Evolutionary conservation across 1,140 invertebrate genomes (phyloP), one percentile per base, ranked within the genome.

Genomic region (Holotrichia oblita): DNA sequence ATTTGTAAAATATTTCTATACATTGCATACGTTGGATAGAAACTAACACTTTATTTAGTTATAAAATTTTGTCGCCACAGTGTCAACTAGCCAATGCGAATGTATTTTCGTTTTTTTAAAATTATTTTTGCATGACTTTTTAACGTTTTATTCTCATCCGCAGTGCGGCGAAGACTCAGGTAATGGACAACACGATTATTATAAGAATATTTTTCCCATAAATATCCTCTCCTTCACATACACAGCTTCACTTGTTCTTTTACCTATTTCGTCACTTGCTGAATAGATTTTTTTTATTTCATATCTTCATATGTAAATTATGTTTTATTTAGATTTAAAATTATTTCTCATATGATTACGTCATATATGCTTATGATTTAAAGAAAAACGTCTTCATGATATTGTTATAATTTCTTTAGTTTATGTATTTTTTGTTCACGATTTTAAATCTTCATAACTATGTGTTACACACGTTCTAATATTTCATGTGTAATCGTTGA

Each of bases 131-230:
- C 48, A 55, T 55, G 48, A 55, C 14, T 55, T 55, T 14, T 55
- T 55, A 55, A 55, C 17, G 48, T 55, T 55, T 55, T 55, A 55
- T 55, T 55, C 48, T 55, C 48, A 55, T 55, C 48, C 48, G n/a
- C 48, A 55, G 48, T 55, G 48, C 48, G 48, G 48, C 48, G 48
- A 55, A 55, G 48, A 55, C 48, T 55, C 48, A 55, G 48, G 48
- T 55, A 55, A 55, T 55, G 48, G 48, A 55, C 48, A 55, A n/a
- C 48, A 55, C 48, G 48, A 17, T 55, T 55, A 55, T 55, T 55
- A 55, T 55, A 55, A 17, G n/a, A 48, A 48, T 48, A 55, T n/a
- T 55, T 17, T 55, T 17, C 48, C 48, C 48, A 55, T 17, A 55
- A 55, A 55, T 17, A 55, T 55, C 48, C 48, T 55, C n/a, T 55